Percentiles rank a stretch among this genome's conserved stretches.
These are phyloP conservation scores for Leptinotarsa tumamoca DNA, from an alignment of 2,888 invertebrate species.

Conservation along the genomic window DNA sequence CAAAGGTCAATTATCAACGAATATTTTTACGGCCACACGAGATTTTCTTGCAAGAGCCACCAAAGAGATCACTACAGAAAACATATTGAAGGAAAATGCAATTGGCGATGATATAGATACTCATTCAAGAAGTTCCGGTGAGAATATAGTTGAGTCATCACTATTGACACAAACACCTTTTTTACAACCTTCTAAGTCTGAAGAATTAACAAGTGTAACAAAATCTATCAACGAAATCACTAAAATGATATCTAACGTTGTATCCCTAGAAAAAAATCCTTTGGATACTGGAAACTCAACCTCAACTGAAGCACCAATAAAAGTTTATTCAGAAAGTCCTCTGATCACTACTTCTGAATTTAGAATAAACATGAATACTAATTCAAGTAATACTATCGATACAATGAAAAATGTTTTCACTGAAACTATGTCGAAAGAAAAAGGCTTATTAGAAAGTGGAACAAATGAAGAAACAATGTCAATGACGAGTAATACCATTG, in stretches of 20 bases:
- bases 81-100: neutral
- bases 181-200: neutral
- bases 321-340: neutral
- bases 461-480: neutral
- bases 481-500: neutral
- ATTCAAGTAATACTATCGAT: constrained; percentile 6
- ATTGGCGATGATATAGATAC: neutral
- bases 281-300: neutral
- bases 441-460: neutral
- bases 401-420: constrained; percentile 25
- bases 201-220: neutral
- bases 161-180: neutral
- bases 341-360: neutral
- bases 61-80: neutral
- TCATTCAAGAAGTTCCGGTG: neutral
- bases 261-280: constrained; percentile 4
- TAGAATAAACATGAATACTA: constrained; percentile 10
- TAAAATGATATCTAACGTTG: neutral
- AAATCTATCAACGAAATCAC: neutral
- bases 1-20: neutral
- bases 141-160: neutral
- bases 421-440: neutral
- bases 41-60: neutral
- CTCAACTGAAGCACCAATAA: neutral
- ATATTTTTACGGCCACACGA: neutral